Conservation (phyloP, 2,113 vertebrate genomes). For the Sebastes fasciatus region DNA sequence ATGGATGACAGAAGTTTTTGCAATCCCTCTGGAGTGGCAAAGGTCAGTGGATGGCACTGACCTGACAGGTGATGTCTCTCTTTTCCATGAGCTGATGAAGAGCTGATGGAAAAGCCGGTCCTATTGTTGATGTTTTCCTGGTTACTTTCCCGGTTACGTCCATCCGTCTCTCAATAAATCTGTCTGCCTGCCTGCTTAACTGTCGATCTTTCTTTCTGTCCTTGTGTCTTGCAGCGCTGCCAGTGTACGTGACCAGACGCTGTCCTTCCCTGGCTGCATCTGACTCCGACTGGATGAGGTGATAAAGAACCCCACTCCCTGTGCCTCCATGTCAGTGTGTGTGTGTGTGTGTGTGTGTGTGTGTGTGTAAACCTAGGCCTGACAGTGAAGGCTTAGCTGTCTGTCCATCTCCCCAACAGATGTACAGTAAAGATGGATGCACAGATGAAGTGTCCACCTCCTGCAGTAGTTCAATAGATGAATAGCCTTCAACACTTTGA, state of each 20-base stretch:
- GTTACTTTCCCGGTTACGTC: constrained; percentile 5
- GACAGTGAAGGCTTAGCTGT: constrained; percentile 20
- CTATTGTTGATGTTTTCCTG: constrained; percentile 30
- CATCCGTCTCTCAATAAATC: constrained; percentile 7
- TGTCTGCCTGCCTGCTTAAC: neutral
- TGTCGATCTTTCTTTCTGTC: constrained; percentile 14
- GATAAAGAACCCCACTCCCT: neutral
- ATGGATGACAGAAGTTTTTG: constrained; percentile 35
- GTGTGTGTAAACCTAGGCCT: neutral
- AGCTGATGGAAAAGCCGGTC: constrained; percentile 39
- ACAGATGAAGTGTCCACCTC: constrained; percentile 55
- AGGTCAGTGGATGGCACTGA: constrained; percentile 22
- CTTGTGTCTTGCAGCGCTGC: constrained; percentile 8
- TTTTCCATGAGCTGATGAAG: constrained; percentile 6
- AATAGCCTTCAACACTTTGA: constrained; percentile 35
- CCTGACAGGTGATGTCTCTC: constrained; percentile 15
- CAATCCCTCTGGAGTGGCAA: constrained; percentile 15
- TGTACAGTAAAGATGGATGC: constrained; percentile 20
- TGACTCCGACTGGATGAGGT: constrained; percentile 15
- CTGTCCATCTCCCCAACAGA: constrained; percentile 30
- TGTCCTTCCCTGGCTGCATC: constrained; percentile 23
- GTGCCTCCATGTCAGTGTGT: neutral
- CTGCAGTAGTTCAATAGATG: constrained; percentile 47
- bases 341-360: neutral
- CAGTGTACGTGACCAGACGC: constrained; percentile 9